Evolutionary conservation across 2,888 invertebrate genomes (phyloP).

Genomic region (Aproaerema taeniolella): DNA sequence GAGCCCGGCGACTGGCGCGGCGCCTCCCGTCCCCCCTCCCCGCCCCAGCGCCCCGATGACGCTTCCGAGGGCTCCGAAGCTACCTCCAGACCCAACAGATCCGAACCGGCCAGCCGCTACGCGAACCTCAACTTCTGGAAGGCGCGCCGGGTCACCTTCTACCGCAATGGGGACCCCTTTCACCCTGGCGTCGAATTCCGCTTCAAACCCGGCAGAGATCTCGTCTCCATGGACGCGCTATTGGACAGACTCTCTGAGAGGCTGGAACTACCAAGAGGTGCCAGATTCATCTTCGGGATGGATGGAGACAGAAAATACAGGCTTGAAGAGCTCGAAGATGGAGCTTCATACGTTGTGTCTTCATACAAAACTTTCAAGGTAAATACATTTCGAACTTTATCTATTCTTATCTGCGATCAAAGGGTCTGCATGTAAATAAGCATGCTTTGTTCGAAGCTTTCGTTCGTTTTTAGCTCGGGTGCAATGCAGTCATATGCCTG

Average conservation of each 20-base stretch:
- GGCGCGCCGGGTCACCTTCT: slow-evolving; percentile 91
- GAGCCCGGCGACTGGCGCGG: slow-evolving; percentile 74
- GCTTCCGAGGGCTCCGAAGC: slow-evolving; percentile 65
- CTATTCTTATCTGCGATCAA: background rate
- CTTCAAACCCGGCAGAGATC: slow-evolving; percentile 92
- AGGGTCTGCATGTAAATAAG: background rate
- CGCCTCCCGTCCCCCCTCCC: slow-evolving; percentile 58
- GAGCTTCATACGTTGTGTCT: slow-evolving; percentile 95
- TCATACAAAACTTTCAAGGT: slow-evolving; percentile 95
- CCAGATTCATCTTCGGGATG: slow-evolving; percentile 94
- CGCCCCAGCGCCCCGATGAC: slow-evolving; percentile 64
- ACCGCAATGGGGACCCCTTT: slow-evolving; percentile 95
- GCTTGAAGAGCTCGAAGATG: slow-evolving; percentile 91
- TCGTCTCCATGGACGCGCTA: slow-evolving; percentile 89
- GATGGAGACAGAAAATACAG: slow-evolving; percentile 91
- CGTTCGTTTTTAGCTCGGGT: slow-evolving; percentile 4
- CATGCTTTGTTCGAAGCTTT: background rate
- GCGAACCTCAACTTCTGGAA: slow-evolving; percentile 92
- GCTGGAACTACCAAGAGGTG: slow-evolving; percentile 91
- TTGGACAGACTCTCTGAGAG: slow-evolving; percentile 91
- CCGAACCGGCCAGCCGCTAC: slow-evolving; percentile 80
- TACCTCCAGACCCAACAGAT: slow-evolving; percentile 77
- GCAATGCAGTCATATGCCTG: slow-evolving; percentile 12
- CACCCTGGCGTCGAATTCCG: slow-evolving; percentile 91
- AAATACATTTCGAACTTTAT: slow-evolving; percentile 15